These are phyloP conservation scores for Melinaea marsaeus DNA, from an alignment of 2,888 invertebrate genomes.

Conservation along the genomic window DNA sequence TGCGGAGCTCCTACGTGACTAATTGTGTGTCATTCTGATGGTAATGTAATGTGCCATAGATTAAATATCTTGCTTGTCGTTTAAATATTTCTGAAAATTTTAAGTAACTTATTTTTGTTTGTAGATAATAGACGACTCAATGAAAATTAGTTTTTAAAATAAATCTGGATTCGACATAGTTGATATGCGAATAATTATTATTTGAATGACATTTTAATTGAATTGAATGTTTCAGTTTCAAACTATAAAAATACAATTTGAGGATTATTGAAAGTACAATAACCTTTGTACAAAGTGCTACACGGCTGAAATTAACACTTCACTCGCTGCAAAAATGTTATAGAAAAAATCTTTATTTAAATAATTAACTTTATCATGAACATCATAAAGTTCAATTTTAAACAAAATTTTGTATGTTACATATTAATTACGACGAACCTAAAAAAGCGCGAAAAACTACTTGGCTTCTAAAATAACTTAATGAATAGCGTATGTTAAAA, in stretches of 20 bases:
- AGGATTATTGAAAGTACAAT: not conserved
- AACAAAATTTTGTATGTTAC: conserved; percentile 3
- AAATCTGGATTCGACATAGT: too few species aligned
- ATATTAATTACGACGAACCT: conserved; percentile 20
- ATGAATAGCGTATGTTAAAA: conserved; percentile 15
- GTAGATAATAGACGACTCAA: too few species aligned
- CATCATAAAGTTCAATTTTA: not conserved
- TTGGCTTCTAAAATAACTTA: conserved; percentile 14
- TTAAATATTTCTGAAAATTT: conserved; percentile 8
- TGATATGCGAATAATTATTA: too few species aligned
- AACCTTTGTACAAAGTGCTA: not conserved
- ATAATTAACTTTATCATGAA: not conserved
- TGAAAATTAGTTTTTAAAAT: too few species aligned
- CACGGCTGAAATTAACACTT: conserved; percentile 2
- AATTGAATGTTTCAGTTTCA: not conserved
- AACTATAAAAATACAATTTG: not conserved
- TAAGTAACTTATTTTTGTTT: not conserved
- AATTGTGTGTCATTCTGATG: conserved; percentile 32
- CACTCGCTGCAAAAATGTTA: not conserved
- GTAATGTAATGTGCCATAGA: conserved; percentile 19
- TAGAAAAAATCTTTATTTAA: not conserved
- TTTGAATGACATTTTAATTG: too few species aligned
- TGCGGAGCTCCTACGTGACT: conserved; percentile 32
- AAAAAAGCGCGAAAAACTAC: conserved; percentile 16
- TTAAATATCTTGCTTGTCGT: conserved; percentile 5